A percentile compares a stretch with the other conserved stretches of the same genome.
Evolutionary conservation across 92 coral and sea anemone genomes (phyloP).

Genomic region (Meandrina meandrites): DNA sequence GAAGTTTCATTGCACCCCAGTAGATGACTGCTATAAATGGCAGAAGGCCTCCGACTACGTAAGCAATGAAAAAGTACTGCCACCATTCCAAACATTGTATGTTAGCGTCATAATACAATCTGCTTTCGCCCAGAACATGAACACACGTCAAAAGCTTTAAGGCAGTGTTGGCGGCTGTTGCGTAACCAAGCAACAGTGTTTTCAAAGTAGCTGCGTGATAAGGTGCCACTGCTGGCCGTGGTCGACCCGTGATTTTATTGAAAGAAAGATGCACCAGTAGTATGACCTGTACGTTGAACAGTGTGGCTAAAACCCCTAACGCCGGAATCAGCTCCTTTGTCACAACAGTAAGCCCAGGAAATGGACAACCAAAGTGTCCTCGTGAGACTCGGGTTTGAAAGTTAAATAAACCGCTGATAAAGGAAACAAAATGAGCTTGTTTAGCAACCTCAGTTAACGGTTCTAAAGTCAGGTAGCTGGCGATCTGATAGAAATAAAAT

Average conservation of each 20-base stretch:
- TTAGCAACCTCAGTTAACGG: conserved; percentile 28
- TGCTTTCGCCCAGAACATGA: conserved; percentile 53
- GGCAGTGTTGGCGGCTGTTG: conserved; percentile 63
- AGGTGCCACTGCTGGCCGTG: conserved; percentile 56
- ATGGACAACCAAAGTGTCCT: conserved; percentile 69
- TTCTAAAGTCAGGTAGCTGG: conserved; percentile 51
- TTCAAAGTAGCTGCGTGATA: conserved; percentile 73
- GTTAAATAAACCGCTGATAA: conserved; percentile 71
- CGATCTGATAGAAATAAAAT: conserved; percentile 69
- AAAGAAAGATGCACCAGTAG: conserved; percentile 45
- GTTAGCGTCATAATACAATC: conserved; percentile 72
- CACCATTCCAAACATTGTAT: conserved; percentile 79
- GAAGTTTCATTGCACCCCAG: conserved; percentile 79
- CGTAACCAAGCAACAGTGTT: conserved; percentile 88
- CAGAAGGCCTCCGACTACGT: conserved; percentile 53
- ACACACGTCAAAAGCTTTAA: conserved; percentile 72
- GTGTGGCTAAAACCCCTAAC: conserved; percentile 55
- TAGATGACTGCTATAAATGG: conserved; percentile 71
- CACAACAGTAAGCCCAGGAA: conserved; percentile 76
- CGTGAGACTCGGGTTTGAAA: conserved; percentile 52
- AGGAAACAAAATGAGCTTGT: conserved; percentile 38
- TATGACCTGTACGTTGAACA: conserved; percentile 37
- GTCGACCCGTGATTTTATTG: conserved; percentile 37
- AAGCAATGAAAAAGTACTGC: conserved; percentile 66
- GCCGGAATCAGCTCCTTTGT: conserved; percentile 71